Base-by-base conservation (phyloP, 2,888 invertebrate genomes). In the Cerastoderma edule region DNA sequence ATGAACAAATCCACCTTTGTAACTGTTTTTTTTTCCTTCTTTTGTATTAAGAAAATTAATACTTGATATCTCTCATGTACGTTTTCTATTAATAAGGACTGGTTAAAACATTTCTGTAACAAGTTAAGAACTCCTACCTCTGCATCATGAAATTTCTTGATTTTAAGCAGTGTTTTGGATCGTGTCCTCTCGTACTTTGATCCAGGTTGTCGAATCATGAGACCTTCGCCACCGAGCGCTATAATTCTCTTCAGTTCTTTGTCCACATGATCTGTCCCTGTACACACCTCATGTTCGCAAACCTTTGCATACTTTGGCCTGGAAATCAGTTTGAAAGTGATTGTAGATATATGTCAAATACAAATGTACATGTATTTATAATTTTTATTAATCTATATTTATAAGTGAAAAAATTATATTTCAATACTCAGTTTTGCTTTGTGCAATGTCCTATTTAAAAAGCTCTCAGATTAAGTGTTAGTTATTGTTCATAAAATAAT, bases 131-230 rank as follows among this genome's bases (percentile, higher is more conserved):
- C 6, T 16, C n/a, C 75, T 67, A 91, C 91, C 89, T 91, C 91
- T 22, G 91, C 91, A 85, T 91, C 91, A 75, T 91, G 88, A 80
- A 91, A 91, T 50, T 88, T 91, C 83, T 91, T 91, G 32, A 91
- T 88, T 78, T 91, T 91, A 19, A 91, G 88, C 54, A 91, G 75
- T 24, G 90, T 89, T 35, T 86, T 76, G 4, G 90, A 91, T 48
- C 91, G 69, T n/a, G 77, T 80, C 32, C 85, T 80, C 64, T 90
- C 91, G 57, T 91, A 91, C 44, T 83, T 72, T 3, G 91, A 91
- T n/a, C 85, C 84, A 16, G 91, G 91, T 73, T 91, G 68, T 32
- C 91, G 67, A 39, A 91, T 87, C 91, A 91, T 91, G 5, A 91
- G 79, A 0, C 91, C 91, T 68, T 91, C 91, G 13, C 91, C 91